Percentiles rank a stretch among this genome's conserved stretches.
These are phyloP conservation scores for Eucera pruinosa DNA, from an alignment of 2,888 invertebrate species.

Conservation along the genomic window DNA sequence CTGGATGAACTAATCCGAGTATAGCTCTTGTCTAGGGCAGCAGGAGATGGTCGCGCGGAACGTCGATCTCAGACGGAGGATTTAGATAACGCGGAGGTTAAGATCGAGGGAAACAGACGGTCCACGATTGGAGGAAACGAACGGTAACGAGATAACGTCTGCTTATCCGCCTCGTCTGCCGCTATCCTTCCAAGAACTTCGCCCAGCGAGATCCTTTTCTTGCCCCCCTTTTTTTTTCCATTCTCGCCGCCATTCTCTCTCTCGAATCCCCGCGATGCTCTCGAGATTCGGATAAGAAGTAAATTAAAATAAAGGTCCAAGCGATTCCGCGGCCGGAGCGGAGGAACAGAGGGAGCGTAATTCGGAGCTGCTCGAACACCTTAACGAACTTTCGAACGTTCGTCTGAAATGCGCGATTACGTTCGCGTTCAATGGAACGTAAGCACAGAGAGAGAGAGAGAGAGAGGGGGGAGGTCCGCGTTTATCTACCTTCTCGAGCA, in stretches of 20 bases:
- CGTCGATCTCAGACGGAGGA: conserved; percentile 50
- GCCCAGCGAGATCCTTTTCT: conserved; percentile 13
- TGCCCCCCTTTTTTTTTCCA: background rate
- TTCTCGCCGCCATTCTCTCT: conserved; percentile 7
- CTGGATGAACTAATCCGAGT: conserved; percentile 35
- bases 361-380: background rate
- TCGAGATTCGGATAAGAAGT: conserved; percentile 27
- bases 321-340: background rate
- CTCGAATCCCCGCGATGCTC: background rate
- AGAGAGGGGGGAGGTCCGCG: background rate
- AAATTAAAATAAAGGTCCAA: conserved; percentile 57
- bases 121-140: conserved; percentile 47
- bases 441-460: background rate
- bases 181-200: conserved; percentile 7
- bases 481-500: conserved; percentile 20
- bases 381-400: conserved; percentile 4
- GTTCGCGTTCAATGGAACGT: conserved; percentile 20
- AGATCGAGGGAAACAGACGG: conserved; percentile 30
- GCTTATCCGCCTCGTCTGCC: conserved; percentile 25
- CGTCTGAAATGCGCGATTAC: background rate
- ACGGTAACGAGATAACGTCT: conserved; percentile 57
- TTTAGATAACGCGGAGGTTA: conserved; percentile 70
- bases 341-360: too few species aligned
- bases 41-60: conserved; percentile 26
- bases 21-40: background rate